These are phyloP conservation scores for Brachyalestes nurse DNA, from an alignment of 2,797 vertebrate genomes.

Conservation along the genomic window DNA sequence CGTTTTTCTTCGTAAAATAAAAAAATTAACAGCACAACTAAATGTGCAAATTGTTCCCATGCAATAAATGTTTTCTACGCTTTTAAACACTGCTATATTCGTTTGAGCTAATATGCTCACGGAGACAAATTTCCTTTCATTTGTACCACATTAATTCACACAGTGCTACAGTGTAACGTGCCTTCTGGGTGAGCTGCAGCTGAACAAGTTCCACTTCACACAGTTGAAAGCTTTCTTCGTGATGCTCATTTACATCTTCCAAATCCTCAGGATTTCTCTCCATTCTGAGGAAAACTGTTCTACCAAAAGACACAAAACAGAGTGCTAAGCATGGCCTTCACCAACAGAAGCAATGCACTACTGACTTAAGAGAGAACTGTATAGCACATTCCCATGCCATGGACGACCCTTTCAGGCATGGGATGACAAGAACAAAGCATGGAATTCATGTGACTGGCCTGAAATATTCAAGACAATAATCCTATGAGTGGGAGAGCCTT, in stretches of 20 bases:
- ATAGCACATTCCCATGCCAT: constrained; percentile 14
- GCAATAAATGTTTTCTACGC: no score
- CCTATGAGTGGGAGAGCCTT: constrained; percentile 14
- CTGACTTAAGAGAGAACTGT: not conserved
- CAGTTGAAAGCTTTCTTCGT: constrained; percentile 20
- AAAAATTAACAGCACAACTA: no score
- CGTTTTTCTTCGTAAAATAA: not conserved
- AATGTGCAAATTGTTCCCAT: no score
- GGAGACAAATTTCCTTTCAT: not conserved
- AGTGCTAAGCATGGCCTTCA: not conserved
- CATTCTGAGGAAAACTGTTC: constrained; percentile 2
- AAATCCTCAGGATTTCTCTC: constrained; percentile 11
- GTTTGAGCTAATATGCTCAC: no score
- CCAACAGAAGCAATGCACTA: not conserved
- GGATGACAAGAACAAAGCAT: constrained; percentile 19
- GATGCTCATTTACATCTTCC: not conserved
- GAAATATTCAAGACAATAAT: constrained; percentile 6
- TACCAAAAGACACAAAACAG: constrained; percentile 9
- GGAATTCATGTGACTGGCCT: constrained; percentile 30
- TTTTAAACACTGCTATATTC: not conserved
- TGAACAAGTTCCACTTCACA: constrained; percentile 17
- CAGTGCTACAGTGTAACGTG: not conserved
- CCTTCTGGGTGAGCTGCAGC: constrained; percentile 23
- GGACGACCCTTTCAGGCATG: constrained; percentile 21
- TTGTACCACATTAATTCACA: not conserved